Percentiles rank a stretch among this genome's conserved stretches.
phyloP scores from a whole-genome alignment of 2,797 vertebrate genomes.

The Hippoglossus hippoglossus region DNA sequence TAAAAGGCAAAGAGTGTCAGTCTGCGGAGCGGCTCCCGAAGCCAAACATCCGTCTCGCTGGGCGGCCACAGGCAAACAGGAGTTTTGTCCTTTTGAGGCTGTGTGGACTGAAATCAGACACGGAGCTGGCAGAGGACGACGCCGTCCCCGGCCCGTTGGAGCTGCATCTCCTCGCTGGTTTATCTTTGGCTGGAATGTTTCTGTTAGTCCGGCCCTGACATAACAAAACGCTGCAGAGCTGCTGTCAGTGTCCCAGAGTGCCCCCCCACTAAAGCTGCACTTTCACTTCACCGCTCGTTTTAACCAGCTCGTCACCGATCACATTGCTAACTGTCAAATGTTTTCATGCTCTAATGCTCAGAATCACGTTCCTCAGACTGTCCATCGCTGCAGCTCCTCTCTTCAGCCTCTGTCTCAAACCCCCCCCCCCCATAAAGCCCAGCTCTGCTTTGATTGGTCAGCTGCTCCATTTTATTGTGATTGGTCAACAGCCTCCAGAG shows the following conservation, averaged over 20 bases:
- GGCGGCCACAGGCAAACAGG: constrained; percentile 49
- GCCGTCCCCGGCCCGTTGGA: too few relatives aligned
- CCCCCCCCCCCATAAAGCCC: too few relatives aligned
- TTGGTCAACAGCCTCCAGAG: too few relatives aligned
- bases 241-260: neutral
- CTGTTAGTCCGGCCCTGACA: constrained; percentile 33
- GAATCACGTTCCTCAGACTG: too few relatives aligned
- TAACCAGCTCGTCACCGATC: too few relatives aligned
- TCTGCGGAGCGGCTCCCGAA: constrained; percentile 19
- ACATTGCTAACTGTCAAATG: too few relatives aligned
- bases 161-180: constrained; percentile 39
- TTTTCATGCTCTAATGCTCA: too few relatives aligned
- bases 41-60: constrained; percentile 69
- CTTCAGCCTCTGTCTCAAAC: too few relatives aligned
- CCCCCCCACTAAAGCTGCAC: neutral
- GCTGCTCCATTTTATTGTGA: too few relatives aligned
- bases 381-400: too few relatives aligned
- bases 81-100: constrained; percentile 80
- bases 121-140: too few relatives aligned
- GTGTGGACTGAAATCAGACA: constrained; percentile 45
- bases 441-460: too few relatives aligned
- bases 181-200: constrained; percentile 54
- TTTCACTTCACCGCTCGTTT: neutral
- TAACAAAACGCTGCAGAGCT: neutral
- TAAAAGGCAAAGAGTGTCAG: constrained; percentile 80